These are phyloP conservation scores for Akabosia matsudoensis DNA, from an alignment of 1,140 invertebrate genomes.

Conservation along the genomic window DNA sequence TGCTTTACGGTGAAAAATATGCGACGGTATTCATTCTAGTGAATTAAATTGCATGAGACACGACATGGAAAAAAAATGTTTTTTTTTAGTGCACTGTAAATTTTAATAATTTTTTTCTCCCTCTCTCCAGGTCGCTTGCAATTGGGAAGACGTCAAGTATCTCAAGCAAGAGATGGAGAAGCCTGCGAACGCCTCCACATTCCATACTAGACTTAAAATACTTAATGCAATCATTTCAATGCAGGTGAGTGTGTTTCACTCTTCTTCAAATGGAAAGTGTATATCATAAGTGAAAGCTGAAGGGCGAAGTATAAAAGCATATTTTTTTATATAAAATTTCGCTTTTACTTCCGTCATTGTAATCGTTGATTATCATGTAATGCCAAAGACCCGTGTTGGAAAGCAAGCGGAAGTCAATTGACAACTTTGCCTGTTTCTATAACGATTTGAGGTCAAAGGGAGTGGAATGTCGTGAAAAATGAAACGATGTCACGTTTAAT, in stretches of 20 bases:
- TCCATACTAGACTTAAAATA: conserved; percentile 86
- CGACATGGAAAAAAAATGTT: not conserved
- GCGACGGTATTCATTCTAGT: not conserved
- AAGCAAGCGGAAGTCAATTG: not conserved
- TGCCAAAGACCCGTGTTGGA: too few species aligned
- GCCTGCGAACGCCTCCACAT: conserved; percentile 77
- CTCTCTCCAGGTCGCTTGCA: conserved; percentile 72
- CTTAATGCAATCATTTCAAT: conserved; percentile 86
- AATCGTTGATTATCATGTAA: too few species aligned
- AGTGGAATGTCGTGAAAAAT: conserved; percentile 20
- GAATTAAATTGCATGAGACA: not conserved
- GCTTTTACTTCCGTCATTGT: too few species aligned
- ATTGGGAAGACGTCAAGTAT: conserved; percentile 91
- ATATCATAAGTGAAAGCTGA: not conserved
- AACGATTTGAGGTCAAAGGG: not conserved
- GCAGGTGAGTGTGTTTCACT: conserved; percentile 64
- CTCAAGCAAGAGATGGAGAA: conserved; percentile 89
- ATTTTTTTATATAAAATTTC: too few species aligned
- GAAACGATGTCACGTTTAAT: conserved; percentile 15
- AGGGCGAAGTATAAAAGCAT: too few species aligned
- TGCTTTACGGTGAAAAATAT: too few species aligned
- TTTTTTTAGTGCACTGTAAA: not conserved
- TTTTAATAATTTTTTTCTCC: not conserved
- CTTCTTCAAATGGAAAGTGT: not conserved
- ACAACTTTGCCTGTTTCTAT: not conserved